phyloP scores from a whole-genome alignment of 1,140 invertebrate species.

The Diabrotica undecimpunctata region DNA sequence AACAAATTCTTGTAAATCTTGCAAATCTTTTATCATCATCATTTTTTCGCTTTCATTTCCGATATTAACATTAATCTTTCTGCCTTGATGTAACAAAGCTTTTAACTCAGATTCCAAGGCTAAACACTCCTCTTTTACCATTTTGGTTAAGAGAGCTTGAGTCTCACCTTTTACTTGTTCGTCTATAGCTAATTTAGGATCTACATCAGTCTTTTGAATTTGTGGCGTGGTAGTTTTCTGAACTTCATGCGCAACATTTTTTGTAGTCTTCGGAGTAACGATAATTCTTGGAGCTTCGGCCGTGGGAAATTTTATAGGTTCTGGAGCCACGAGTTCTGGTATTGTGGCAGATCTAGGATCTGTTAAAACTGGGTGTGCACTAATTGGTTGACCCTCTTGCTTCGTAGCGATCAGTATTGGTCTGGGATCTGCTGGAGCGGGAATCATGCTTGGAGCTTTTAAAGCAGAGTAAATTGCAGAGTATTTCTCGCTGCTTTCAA shows the following conservation, averaged over 20 bases:
- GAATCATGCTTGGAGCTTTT: slow-evolving; percentile 9
- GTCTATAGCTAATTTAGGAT: slow-evolving; percentile 10
- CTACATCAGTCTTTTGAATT: neutral
- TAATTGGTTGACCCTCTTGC: too few species aligned
- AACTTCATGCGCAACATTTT: neutral
- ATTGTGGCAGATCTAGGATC: too few species aligned
- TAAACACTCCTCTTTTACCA: slow-evolving; percentile 55
- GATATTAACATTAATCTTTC: slow-evolving; percentile 51
- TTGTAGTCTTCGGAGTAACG: neutral
- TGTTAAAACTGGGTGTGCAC: too few species aligned
- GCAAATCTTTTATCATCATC: slow-evolving; percentile 47
- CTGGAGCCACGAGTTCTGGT: too few species aligned
- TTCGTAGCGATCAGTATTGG: slow-evolving; percentile 10
- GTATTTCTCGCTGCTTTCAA: slow-evolving; percentile 21
- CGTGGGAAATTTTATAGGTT: neutral
- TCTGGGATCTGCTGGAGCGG: slow-evolving; percentile 7
- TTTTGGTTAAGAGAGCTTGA: slow-evolving; percentile 41
- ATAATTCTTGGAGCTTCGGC: neutral
- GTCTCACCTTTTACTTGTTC: slow-evolving; percentile 26
- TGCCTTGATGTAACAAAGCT: slow-evolving; percentile 53
- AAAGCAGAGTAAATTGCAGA: slow-evolving; percentile 27
- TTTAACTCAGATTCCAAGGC: slow-evolving; percentile 61
- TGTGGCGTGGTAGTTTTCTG: neutral
- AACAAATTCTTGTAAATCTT: slow-evolving; percentile 49
- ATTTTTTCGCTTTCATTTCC: slow-evolving; percentile 54